Evolutionary conservation across 53 echinoderm and acorn worm genomes (phyloP).

Genomic region (Paracentrotus lividus): DNA sequence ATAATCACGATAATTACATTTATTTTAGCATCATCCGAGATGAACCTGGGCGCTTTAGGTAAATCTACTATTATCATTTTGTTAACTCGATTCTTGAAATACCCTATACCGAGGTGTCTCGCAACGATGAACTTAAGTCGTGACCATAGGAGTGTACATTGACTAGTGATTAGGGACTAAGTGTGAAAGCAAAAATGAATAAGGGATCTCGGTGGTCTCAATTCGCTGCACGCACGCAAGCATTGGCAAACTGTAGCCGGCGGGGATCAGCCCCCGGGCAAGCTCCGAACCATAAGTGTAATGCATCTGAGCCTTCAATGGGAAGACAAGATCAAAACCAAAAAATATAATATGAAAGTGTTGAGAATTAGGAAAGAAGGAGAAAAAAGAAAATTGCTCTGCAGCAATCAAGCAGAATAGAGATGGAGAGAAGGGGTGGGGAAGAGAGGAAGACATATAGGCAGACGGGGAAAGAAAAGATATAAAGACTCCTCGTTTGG

Average conservation of each 20-base stretch:
- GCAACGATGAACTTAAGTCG: slow-evolving; percentile 38
- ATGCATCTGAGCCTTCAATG: slow-evolving; percentile 46
- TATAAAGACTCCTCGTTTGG: slow-evolving; percentile 6
- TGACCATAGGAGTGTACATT: slow-evolving; percentile 59
- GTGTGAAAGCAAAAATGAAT: slow-evolving; percentile 71
- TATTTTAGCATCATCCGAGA: no score
- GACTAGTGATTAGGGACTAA: slow-evolving; percentile 62
- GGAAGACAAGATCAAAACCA: slow-evolving; percentile 12
- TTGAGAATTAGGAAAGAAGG: slow-evolving; percentile 32
- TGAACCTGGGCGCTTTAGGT: no score
- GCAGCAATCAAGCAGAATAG: slow-evolving; percentile 15
- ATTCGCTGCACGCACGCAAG: slow-evolving; percentile 63
- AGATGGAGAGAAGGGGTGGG: neutral
- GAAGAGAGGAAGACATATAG: neutral
- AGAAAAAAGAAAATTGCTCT: slow-evolving; percentile 35
- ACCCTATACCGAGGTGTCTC: slow-evolving; percentile 49
- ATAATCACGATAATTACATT: no score
- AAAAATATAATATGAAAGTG: slow-evolving; percentile 37
- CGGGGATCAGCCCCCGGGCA: slow-evolving; percentile 61
- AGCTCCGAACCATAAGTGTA: slow-evolving; percentile 63
- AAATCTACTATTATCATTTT: no score
- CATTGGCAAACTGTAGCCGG: slow-evolving; percentile 64
- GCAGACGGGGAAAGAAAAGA: neutral
- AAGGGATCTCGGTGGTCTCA: slow-evolving; percentile 58
- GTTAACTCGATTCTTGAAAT: neutral